phyloP scores from a whole-genome alignment of 2,888 invertebrate species.

The Hecatera dysodea region DNA sequence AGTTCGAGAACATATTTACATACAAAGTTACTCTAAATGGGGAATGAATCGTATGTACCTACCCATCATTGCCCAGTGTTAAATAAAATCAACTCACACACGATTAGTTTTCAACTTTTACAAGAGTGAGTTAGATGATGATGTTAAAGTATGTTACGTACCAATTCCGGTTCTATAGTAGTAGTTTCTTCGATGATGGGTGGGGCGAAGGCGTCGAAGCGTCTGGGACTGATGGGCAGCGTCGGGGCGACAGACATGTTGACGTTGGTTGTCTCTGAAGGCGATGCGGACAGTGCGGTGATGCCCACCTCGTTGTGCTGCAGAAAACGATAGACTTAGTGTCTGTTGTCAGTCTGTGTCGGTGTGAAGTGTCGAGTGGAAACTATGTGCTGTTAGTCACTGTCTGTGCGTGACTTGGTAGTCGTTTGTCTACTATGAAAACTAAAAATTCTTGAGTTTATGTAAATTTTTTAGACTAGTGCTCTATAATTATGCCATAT shows the following conservation, averaged over 20 bases:
- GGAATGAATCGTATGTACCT: slow-evolving; percentile 73
- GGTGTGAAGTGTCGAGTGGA: slow-evolving; percentile 49
- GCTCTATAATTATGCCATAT: neutral
- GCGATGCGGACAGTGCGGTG: slow-evolving; percentile 82
- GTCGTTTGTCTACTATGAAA: slow-evolving; percentile 46
- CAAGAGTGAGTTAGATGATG: slow-evolving; percentile 52
- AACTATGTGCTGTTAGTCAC: slow-evolving; percentile 64
- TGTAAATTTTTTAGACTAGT: neutral
- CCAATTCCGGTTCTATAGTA: slow-evolving; percentile 83
- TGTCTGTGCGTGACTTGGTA: slow-evolving; percentile 51
- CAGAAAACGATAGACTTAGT: slow-evolving; percentile 44
- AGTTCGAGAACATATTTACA: slow-evolving; percentile 79
- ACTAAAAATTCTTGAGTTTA: neutral
- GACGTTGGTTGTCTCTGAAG: slow-evolving; percentile 80
- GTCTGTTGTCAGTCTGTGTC: slow-evolving; percentile 11
- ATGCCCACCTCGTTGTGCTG: slow-evolving; percentile 85
- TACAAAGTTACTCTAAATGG: slow-evolving; percentile 78
- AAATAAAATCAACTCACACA: slow-evolving; percentile 77
- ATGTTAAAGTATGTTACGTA: slow-evolving; percentile 67
- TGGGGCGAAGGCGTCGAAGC: slow-evolving; percentile 73
- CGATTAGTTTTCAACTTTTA: slow-evolving; percentile 69
- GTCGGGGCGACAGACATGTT: slow-evolving; percentile 74
- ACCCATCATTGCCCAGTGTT: slow-evolving; percentile 78
- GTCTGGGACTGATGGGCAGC: slow-evolving; percentile 71
- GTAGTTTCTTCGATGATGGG: slow-evolving; percentile 77